Conservation (phyloP, 2,113 vertebrate genomes). For the Melanerpes aurifrons region DNA sequence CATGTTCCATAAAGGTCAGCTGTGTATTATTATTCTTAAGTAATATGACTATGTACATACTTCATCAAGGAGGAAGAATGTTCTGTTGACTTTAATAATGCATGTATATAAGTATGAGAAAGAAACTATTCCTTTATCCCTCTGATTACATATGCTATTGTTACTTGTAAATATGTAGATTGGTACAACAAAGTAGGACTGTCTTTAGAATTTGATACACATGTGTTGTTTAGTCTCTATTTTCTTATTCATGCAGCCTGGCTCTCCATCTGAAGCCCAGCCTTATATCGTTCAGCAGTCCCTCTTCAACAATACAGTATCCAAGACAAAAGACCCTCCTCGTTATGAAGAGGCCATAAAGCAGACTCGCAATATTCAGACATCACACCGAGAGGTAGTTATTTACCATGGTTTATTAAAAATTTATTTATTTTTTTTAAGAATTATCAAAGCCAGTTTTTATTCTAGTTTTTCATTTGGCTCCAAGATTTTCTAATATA, state of each 20-base stretch:
- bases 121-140: neutral
- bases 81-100: neutral
- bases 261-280: slow-evolving; percentile 79
- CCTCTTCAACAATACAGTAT: slow-evolving; percentile 77
- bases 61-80: neutral
- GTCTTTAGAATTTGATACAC: neutral
- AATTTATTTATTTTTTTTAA: neutral
- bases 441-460: neutral
- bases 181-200: neutral
- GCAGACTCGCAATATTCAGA: slow-evolving; percentile 86
- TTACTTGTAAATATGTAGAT: neutral
- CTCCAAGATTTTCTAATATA: neutral
- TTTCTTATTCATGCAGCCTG: slow-evolving; percentile 67
- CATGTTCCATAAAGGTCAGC: neutral
- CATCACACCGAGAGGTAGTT: slow-evolving; percentile 82
- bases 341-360: slow-evolving; percentile 97
- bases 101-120: neutral
- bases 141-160: neutral
- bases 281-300: slow-evolving; percentile 79
- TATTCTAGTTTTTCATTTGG: neutral
- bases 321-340: slow-evolving; percentile 90
- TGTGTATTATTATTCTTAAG: neutral
- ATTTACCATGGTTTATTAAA: neutral
- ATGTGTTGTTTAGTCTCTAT: neutral
- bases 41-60: neutral